These are phyloP conservation scores for Podarcis siculus DNA, from an alignment of 2,797 vertebrate species.

Conservation along the genomic window DNA sequence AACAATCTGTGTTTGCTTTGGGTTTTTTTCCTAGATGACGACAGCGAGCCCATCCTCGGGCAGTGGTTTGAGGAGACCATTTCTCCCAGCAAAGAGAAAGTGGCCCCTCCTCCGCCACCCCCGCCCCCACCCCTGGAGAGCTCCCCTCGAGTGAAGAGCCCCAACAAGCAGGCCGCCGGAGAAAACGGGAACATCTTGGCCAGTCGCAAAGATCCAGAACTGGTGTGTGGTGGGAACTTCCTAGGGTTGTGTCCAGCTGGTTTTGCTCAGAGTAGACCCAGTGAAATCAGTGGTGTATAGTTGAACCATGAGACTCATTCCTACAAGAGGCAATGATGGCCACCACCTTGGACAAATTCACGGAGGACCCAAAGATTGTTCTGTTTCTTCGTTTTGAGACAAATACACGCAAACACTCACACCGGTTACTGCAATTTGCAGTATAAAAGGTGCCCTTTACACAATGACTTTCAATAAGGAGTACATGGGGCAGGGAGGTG, in stretches of 20 bases:
- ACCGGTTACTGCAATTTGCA: no score
- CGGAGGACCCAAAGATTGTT: neutral
- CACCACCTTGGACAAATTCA: no score
- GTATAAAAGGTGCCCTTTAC: no score
- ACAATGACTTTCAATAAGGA: no score
- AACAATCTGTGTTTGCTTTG: neutral
- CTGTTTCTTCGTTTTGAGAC: neutral
- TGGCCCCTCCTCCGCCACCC: constrained; percentile 91
- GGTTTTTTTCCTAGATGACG: constrained; percentile 85
- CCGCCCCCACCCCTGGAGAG: constrained; percentile 93
- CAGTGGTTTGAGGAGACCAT: constrained; percentile 99
- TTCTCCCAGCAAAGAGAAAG: constrained; percentile 97
- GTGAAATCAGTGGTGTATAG: no score
- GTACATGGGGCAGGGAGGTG: no score
- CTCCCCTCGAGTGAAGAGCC: constrained; percentile 93
- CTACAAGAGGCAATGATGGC: no score
- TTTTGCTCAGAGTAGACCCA: no score
- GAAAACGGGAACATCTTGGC: constrained; percentile 98
- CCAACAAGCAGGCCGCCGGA: constrained; percentile 90
- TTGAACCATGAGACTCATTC: no score
- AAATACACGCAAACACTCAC: no score
- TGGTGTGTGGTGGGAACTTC: constrained; percentile 78
- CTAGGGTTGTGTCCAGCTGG: no score
- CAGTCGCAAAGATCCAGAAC: constrained; percentile 95
- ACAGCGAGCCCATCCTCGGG: constrained; percentile 98